phyloP scores from a whole-genome alignment of 2,888 invertebrate species.

The Eilema depressum region DNA sequence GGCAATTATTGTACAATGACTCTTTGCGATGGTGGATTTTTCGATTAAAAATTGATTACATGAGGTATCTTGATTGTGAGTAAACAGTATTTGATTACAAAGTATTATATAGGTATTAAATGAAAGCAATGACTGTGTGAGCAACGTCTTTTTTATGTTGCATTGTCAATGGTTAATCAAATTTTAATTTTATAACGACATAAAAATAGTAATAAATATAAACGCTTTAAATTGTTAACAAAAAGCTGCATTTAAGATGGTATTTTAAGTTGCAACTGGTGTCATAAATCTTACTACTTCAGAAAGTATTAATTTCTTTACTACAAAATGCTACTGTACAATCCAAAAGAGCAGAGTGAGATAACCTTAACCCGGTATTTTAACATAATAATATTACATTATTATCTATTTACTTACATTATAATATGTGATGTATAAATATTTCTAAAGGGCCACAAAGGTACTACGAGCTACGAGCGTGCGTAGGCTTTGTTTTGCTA shows the following conservation, averaged over 20 bases:
- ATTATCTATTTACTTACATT: not conserved
- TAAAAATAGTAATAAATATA: no score
- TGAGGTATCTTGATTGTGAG: not conserved
- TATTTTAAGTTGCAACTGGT: no score
- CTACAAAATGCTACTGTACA: not conserved
- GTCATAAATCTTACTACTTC: no score
- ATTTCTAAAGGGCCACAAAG: slow-evolving; percentile 48
- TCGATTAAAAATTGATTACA: slow-evolving; percentile 31
- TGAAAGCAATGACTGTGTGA: no score
- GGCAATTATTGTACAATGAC: slow-evolving; percentile 70
- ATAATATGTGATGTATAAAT: not conserved
- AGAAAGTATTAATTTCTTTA: no score
- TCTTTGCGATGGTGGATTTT: slow-evolving; percentile 43
- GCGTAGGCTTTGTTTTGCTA: slow-evolving; percentile 37
- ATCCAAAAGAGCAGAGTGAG: not conserved
- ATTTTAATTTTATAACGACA: no score
- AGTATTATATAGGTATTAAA: no score
- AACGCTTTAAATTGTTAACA: no score
- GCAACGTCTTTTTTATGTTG: no score
- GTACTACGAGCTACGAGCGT: slow-evolving; percentile 55
- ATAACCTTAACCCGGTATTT: not conserved
- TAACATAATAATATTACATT: not conserved
- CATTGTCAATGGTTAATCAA: no score
- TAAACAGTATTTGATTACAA: not conserved
- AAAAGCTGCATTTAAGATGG: no score